These are phyloP conservation scores for Julus scandinavius DNA, from an alignment of 2,888 invertebrate species.

Conservation along the genomic window DNA sequence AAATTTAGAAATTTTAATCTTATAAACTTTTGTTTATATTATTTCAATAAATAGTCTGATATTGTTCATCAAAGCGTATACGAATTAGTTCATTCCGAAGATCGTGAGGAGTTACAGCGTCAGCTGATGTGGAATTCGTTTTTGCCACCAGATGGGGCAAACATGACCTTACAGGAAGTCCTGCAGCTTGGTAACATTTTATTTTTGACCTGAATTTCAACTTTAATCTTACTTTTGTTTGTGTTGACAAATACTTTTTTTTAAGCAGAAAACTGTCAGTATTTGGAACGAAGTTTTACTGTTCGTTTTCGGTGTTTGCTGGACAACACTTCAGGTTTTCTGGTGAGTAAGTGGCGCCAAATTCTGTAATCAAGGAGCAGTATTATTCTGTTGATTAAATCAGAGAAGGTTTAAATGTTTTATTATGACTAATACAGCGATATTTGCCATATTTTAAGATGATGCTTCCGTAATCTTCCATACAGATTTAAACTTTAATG, in stretches of 20 bases:
- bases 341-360: conserved; percentile 74
- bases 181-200: conserved; percentile 74
- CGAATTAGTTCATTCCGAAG: conserved; percentile 98
- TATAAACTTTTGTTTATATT: too few relatives aligned
- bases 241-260: not conserved
- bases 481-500: too few relatives aligned
- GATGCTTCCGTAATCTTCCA: too few relatives aligned
- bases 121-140: conserved; percentile 96
- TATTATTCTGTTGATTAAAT: too few relatives aligned
- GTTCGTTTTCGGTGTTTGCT: conserved; percentile 98
- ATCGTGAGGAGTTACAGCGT: conserved; percentile 94
- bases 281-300: conserved; percentile 95
- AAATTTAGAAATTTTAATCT: too few relatives aligned
- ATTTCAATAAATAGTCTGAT: conserved; percentile 79
- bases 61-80: conserved; percentile 99
- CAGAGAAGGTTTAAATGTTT: too few relatives aligned
- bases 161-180: conserved; percentile 85
- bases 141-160: conserved; percentile 77
- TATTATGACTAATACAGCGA: too few relatives aligned
- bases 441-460: too few relatives aligned
- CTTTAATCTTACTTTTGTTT: not conserved
- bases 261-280: conserved; percentile 79
- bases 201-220: not conserved
- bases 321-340: conserved; percentile 99
- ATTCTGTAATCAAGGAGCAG: too few relatives aligned